Conservation (phyloP, 2,113 vertebrate genomes). For the Grus americana region DNA sequence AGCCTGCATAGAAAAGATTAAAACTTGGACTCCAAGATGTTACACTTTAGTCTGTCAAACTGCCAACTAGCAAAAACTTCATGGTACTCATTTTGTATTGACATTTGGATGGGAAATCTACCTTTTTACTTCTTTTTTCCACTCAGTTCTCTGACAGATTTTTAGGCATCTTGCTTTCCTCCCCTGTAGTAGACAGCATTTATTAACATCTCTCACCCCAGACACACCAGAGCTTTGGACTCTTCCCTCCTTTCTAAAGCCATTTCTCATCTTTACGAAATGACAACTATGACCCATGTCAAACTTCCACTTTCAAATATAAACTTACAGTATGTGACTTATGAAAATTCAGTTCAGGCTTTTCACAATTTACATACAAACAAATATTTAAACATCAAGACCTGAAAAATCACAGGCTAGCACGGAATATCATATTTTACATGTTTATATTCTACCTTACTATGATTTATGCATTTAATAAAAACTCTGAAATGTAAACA, state of each 20-base stretch:
- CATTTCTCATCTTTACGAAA: not conserved
- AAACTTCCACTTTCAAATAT: not conserved
- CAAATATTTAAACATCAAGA: not conserved
- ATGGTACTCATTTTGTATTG: not conserved
- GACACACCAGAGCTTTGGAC: not conserved
- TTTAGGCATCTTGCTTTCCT: not conserved
- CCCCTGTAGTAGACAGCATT: not conserved
- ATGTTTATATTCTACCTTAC: not conserved
- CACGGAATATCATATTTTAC: not conserved
- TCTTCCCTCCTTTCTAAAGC: not conserved
- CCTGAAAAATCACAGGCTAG: not conserved
- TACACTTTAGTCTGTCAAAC: not conserved
- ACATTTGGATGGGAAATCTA: not conserved
- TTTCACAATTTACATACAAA: not conserved
- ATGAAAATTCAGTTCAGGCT: not conserved
- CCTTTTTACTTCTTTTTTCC: not conserved
- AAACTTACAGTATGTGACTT: not conserved
- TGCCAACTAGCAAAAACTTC: not conserved
- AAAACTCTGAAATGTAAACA: not conserved
- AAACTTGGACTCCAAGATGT: not conserved
- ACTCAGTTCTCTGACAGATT: not conserved
- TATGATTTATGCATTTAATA: not conserved
- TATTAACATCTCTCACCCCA: not conserved
- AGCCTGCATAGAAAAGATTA: not conserved
- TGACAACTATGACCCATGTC: not conserved